Evolutionary conservation across 2,888 invertebrate species (phyloP), one percentile per base, ranked within the genome.

Genomic region (Acanthosoma haemorrhoidale): DNA sequence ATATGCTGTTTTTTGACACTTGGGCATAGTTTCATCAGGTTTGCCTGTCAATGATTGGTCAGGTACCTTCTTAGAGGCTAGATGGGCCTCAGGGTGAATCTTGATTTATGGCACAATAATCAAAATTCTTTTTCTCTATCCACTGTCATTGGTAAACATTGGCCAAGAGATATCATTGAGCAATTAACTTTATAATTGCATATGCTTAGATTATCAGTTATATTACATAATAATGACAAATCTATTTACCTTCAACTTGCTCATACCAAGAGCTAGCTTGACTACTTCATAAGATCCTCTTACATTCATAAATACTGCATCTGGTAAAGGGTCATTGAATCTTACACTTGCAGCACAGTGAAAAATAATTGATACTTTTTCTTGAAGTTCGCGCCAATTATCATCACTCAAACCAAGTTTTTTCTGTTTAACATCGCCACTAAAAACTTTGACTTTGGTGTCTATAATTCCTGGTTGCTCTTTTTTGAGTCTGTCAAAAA

Each of bases 391-490:
- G 8, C 67, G n/a, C 51, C 71, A 74, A 31, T 84, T 82, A 60
- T 81, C 81, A 31, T 81, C 80, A 0, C 85, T 82, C 11, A 85
- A 75, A 79, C 87, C 88, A 70, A 91, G 77, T 0, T 84, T 85
- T 5, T 84, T 77, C 70, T 83, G 78, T 15, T 80, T 79, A 0
- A 84, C 82, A 77, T 91, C 88, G 0, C 90, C 90, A 0, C 79
- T 78, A 0, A 94, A 82, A 0, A 87, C 84, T 29, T 83, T 82
- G 0, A 93, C 80, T 78, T 92, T 92, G 0, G 83, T 77, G n/a
- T 57, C 41, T 8, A 82, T 80, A 0, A 81, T 77, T 1, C 81
- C 79, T 0, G 89, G 88, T 43, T 81, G 82, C 39, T 86, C 84
- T 2, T 79, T 77, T 11, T 84, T 83, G 2, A 89, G 76, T 60